Evolutionary conservation across 2,113 vertebrate species (phyloP).

Genomic region (Melanocharis versteri): DNA sequence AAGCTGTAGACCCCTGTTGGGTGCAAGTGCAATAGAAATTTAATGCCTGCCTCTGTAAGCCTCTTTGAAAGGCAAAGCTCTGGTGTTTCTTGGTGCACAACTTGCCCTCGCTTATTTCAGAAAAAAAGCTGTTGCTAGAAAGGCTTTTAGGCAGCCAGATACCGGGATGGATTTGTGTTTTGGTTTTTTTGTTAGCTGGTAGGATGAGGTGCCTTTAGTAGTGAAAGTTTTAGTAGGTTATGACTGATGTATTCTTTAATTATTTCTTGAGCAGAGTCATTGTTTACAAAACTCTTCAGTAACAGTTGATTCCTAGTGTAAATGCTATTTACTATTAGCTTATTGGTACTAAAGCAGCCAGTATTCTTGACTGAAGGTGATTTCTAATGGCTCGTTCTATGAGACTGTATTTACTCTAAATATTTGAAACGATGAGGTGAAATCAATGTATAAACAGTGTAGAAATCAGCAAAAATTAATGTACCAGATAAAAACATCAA

Average conservation of each 20-base stretch:
- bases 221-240: not conserved
- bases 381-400: not conserved
- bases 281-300: not conserved
- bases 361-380: not conserved
- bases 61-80: not conserved
- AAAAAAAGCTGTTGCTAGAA: not conserved
- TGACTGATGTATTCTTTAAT: not conserved
- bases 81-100: not conserved
- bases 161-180: not conserved
- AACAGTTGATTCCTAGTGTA: not conserved
- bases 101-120: fast-evolving
- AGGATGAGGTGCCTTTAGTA: not conserved
- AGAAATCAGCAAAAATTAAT: not conserved
- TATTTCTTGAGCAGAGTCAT: not conserved
- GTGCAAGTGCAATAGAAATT: not conserved
- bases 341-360: not conserved
- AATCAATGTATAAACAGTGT: not conserved
- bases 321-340: not conserved
- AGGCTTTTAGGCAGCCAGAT: not conserved
- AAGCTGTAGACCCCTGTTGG: not conserved
- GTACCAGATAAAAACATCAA: not conserved
- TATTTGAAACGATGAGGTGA: not conserved
- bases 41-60: not conserved
- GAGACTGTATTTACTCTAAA: not conserved
- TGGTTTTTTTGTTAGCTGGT: not conserved